A percentile compares a stretch with the other conserved stretches of the same genome.
These are phyloP conservation scores for Heterocephalus glaber DNA, from an alignment of 2,113 vertebrate genomes.

Conservation along the genomic window DNA sequence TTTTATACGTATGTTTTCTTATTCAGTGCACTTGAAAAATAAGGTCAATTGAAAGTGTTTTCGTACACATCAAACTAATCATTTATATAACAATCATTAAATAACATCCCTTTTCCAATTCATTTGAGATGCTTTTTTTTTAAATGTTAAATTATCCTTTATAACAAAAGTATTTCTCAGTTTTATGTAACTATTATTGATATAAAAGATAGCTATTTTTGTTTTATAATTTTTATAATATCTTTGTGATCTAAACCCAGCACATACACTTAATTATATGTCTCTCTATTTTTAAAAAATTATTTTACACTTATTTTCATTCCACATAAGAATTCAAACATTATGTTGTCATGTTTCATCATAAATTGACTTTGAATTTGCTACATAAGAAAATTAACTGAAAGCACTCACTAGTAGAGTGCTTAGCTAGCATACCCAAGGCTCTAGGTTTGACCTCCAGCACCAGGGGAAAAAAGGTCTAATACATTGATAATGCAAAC, in stretches of 20 bases:
- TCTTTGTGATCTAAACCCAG: background rate
- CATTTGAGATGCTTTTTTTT: background rate
- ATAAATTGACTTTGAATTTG: background rate
- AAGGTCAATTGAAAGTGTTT: background rate
- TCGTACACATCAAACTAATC: background rate
- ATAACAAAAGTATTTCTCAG: background rate
- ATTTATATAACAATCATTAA: background rate
- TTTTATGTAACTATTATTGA: background rate
- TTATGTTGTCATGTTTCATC: background rate
- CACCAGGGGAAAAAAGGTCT: background rate
- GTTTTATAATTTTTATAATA: background rate
- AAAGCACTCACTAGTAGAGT: background rate
- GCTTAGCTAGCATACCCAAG: background rate
- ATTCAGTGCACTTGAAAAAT: background rate
- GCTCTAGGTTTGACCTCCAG: background rate
- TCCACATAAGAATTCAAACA: background rate
- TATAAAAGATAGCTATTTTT: background rate
- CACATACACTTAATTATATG: background rate
- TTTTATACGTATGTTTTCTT: background rate
- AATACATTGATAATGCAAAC: background rate
- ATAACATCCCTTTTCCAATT: background rate
- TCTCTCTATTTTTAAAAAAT: background rate
- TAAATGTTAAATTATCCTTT: background rate
- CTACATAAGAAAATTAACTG: background rate
- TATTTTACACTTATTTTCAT: background rate